Base-by-base conservation (phyloP, 2,888 invertebrate species). In the Epinotia demarniana region DNA sequence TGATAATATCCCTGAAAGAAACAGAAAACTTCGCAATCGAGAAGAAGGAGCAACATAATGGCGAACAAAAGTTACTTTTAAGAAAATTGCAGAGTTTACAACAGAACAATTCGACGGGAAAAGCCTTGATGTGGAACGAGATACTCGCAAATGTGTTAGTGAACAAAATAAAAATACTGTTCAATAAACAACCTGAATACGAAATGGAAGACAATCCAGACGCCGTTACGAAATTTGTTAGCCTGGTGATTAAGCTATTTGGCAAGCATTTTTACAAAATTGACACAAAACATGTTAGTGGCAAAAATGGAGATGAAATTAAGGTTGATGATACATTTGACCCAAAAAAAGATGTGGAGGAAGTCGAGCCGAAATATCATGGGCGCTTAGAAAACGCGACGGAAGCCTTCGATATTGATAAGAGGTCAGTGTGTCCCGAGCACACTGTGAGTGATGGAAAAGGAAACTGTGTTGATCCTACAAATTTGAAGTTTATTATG, bases 91-190 rank as follows among this genome's bases (percentile, higher is more conserved):
- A 89, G 81, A 89, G 86, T 83, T 82, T 86, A 77, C 84, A 88
- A 82, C 77, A 79, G 72, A 77, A 80, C 77, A 79, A 79, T 53
- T 61, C 79, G 74, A 83, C 83, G 71, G 78, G 81, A 70, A 86
- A 87, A 80, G 85, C 86, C 72, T 81, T 85, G 77, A 85, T 88
- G 72, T 93, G 92, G 92, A 92, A 91, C 83, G 89, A 91, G 78
- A 86, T 92, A 75, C 80, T 93, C 55, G 92, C 93, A 6, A 88
- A 90, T 78, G 87, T 89, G 75, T 83, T 92, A 78, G 89, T 92
- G 80, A 90, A 89, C 76, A 89, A 86, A 82, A 87, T 91, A 80
- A 88, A 85, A 78, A 84, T 89, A 85, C 87, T 90, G 57, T 87
- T 86, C 74, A 83, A 83, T 75, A 80, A 81, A 78, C 80, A 80